Percentiles rank a stretch among this genome's conserved stretches.
Evolutionary conservation across 2,797 vertebrate species (phyloP).

Genomic region (Arremon brunneinucha): DNA sequence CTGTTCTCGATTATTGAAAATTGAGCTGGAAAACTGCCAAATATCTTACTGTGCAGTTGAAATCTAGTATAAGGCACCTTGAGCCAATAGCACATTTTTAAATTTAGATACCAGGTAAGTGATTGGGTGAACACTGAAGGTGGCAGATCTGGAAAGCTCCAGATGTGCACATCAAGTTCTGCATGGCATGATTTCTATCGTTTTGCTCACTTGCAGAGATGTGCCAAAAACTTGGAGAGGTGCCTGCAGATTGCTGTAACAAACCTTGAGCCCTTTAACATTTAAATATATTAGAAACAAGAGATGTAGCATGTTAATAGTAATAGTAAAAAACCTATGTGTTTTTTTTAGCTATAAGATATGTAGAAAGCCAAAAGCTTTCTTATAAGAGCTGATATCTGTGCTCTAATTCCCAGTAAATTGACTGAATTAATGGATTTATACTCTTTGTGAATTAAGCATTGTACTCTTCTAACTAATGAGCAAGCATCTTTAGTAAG

Average conservation of each 20-base stretch:
- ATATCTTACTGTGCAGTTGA: neutral
- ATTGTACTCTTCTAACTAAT: conserved; percentile 51
- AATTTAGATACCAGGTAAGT: conserved; percentile 38
- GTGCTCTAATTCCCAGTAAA: conserved; percentile 31
- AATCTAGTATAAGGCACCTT: conserved; percentile 21
- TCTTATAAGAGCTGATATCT: neutral
- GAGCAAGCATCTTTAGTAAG: conserved; percentile 22
- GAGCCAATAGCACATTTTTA: conserved; percentile 19
- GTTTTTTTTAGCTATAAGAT: neutral
- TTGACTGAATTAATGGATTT: conserved; percentile 35
- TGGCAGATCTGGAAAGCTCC: conserved; percentile 31
- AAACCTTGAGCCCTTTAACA: neutral
- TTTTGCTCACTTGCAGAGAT: neutral
- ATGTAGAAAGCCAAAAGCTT: neutral
- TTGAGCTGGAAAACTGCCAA: neutral
- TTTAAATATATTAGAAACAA: neutral
- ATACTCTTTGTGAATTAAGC: conserved; percentile 19
- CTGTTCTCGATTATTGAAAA: neutral
- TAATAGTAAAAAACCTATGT: neutral
- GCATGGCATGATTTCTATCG: neutral
- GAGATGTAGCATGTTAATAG: neutral
- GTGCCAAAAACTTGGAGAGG: neutral
- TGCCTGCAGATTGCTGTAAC: neutral
- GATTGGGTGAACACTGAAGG: conserved; percentile 40
- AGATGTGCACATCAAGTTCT: conserved; percentile 8